phyloP scores from a whole-genome alignment of 64 coral and sea anemone genomes.

The Platygyra sinensis region DNA sequence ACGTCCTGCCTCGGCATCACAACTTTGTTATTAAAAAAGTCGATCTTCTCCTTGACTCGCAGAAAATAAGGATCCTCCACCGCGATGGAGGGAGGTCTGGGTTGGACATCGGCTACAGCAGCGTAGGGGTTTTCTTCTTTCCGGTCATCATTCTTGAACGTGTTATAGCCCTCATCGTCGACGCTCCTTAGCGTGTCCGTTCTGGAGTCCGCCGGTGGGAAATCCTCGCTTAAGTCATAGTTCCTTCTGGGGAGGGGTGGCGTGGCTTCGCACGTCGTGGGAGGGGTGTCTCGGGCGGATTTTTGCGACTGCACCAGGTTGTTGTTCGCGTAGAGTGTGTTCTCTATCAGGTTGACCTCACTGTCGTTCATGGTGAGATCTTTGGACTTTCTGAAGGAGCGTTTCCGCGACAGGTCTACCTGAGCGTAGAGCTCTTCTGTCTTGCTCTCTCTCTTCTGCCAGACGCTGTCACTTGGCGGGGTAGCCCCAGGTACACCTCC shows the following conservation, averaged over 20 bases:
- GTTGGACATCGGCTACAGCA: conserved; percentile 7
- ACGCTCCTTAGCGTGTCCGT: conserved; percentile 70
- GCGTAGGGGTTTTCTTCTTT: conserved; percentile 30
- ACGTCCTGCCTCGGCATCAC: conserved; percentile 49
- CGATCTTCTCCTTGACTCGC: conserved; percentile 65
- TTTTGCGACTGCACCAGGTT: conserved; percentile 67
- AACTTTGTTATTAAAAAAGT: conserved; percentile 80
- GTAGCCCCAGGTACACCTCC: neutral
- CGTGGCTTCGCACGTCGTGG: conserved; percentile 19
- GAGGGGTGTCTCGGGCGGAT: conserved; percentile 20
- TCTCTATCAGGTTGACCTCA: conserved; percentile 89
- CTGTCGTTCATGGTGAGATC: conserved; percentile 84
- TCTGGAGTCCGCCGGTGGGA: conserved; percentile 39
- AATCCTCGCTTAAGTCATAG: conserved; percentile 51
- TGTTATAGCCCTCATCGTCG: conserved; percentile 86
- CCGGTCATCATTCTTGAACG: conserved; percentile 47
- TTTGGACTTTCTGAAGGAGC: conserved; percentile 78
- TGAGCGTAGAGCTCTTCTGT: conserved; percentile 55
- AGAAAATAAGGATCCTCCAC: conserved; percentile 70
- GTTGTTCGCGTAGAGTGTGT: conserved; percentile 81
- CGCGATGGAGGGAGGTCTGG: neutral
- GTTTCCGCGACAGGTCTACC: conserved; percentile 67
- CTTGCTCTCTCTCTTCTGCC: conserved; percentile 74
- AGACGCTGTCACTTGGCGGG: conserved; percentile 36
- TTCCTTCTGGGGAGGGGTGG: conserved; percentile 69